A percentile compares a stretch with the other conserved stretches of the same genome.
Evolutionary conservation across 2,113 vertebrate genomes (phyloP).

Genomic region (Hippopotamus amphibius): DNA sequence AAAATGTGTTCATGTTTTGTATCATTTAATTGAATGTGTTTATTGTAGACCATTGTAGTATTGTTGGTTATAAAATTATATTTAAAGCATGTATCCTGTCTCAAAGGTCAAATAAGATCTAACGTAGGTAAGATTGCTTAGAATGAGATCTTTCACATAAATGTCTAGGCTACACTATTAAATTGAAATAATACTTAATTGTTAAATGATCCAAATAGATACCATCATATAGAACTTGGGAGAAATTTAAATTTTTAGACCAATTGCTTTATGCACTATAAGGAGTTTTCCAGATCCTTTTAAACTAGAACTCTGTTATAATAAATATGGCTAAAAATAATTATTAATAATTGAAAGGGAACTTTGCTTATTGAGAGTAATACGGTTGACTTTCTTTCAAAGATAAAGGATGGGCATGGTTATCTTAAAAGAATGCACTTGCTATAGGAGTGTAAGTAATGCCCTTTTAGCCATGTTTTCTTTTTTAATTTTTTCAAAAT

Average conservation of each 20-base stretch:
- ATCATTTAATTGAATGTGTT: background rate
- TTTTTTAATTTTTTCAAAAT: constrained; percentile 32
- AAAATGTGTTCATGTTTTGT: background rate
- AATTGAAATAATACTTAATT: background rate
- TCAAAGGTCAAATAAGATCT: background rate
- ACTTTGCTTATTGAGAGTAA: background rate
- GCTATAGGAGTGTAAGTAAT: background rate
- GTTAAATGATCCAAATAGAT: background rate
- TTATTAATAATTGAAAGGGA: background rate
- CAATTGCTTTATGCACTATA: background rate
- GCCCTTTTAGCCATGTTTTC: background rate
- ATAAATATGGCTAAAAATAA: constrained; percentile 51
- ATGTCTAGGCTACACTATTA: background rate
- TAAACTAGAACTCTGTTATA: constrained; percentile 54
- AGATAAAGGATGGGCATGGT: background rate
- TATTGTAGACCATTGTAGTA: background rate
- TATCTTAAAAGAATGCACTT: constrained; percentile 3
- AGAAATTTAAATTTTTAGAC: background rate
- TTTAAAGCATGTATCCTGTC: background rate
- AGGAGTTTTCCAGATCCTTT: background rate
- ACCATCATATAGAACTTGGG: background rate
- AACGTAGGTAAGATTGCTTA: background rate
- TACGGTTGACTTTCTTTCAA: background rate
- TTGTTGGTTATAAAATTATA: background rate
- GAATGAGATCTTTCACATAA: background rate